A percentile compares a stretch with the other conserved stretches of the same genome.
phyloP scores from a whole-genome alignment of 1,140 invertebrate genomes.

The Hirudo medicinalis region DNA sequence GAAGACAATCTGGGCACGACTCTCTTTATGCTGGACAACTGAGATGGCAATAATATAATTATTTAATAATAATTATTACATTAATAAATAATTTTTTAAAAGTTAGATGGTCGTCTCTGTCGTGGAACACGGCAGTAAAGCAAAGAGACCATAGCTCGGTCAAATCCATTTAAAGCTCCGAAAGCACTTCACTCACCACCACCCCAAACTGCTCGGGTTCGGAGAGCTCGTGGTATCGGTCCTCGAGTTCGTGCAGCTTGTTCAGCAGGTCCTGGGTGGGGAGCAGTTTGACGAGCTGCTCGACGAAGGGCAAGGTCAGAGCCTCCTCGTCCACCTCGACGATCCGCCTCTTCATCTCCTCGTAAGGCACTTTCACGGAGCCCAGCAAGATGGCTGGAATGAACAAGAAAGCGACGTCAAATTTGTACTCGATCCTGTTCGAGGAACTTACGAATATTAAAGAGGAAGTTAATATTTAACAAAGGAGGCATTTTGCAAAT shows the following conservation, averaged over 20 bases:
- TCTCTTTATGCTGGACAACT: conserved; percentile 69
- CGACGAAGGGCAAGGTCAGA: conserved; percentile 63
- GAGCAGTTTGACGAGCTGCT: conserved; percentile 67
- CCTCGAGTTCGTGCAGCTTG: conserved; percentile 62
- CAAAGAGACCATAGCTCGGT: too few relatives aligned
- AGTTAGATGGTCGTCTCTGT: too few relatives aligned
- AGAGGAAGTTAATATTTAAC: neutral
- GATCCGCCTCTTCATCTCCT: conserved; percentile 69
- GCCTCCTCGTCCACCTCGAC: conserved; percentile 71
- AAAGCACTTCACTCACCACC: conserved; percentile 51
- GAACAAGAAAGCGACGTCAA: neutral
- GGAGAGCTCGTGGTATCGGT: conserved; percentile 64
- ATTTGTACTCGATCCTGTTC: neutral
- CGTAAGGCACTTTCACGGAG: conserved; percentile 71
- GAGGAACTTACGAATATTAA: neutral
- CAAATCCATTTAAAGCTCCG: too few relatives aligned
- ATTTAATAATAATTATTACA: neutral
- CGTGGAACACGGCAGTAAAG: too few relatives aligned
- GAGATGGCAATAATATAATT: conserved; percentile 22
- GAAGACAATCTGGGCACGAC: conserved; percentile 72
- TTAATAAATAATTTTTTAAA: too few relatives aligned
- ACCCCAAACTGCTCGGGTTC: conserved; percentile 89
- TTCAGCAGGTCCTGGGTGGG: conserved; percentile 73
- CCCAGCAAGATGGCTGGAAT: conserved; percentile 63
- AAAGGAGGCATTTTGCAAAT: neutral